phyloP scores from a whole-genome alignment of 2,113 vertebrate genomes.

The Macquaria ambigua region DNA sequence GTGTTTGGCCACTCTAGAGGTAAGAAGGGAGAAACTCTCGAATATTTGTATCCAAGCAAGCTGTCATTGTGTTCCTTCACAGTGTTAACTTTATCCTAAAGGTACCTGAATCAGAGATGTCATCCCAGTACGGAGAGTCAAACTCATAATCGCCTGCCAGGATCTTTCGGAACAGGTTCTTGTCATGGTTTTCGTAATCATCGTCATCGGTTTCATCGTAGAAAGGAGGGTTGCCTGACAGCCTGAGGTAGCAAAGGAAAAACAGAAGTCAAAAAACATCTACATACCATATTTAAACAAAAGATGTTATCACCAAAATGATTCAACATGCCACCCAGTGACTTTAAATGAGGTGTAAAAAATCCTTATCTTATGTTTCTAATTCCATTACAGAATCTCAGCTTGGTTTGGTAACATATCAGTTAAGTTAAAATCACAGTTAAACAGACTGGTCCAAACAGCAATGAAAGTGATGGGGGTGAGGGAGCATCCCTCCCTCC shows the following conservation, averaged over 20 bases:
- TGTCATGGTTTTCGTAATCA: constrained; percentile 97
- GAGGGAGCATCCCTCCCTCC: no score
- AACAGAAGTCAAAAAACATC: not conserved
- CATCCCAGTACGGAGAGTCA: constrained; percentile 98
- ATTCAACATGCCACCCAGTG: not conserved
- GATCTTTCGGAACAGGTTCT: constrained; percentile 98
- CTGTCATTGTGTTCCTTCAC: constrained; percentile 23
- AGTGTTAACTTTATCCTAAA: constrained; percentile 20
- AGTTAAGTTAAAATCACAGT: no score
- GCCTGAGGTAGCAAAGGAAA: constrained; percentile 77
- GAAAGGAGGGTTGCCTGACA: constrained; percentile 98
- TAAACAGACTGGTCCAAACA: no score
- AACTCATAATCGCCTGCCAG: constrained; percentile 97
- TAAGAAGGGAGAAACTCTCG: not conserved
- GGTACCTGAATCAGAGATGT: constrained; percentile 96
- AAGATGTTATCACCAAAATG: not conserved
- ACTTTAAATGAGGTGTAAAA: not conserved
- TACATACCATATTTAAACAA: not conserved
- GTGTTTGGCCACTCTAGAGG: not conserved
- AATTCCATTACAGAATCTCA: no score
- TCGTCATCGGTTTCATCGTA: constrained; percentile 97
- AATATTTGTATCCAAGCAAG: constrained; percentile 21
- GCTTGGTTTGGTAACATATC: no score
- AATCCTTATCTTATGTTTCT: not conserved
- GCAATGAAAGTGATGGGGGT: no score